Evolutionary conservation across 1,140 invertebrate genomes (phyloP), one percentile per base, ranked within the genome.

Genomic region (Ceratosolen fusciceps): DNA sequence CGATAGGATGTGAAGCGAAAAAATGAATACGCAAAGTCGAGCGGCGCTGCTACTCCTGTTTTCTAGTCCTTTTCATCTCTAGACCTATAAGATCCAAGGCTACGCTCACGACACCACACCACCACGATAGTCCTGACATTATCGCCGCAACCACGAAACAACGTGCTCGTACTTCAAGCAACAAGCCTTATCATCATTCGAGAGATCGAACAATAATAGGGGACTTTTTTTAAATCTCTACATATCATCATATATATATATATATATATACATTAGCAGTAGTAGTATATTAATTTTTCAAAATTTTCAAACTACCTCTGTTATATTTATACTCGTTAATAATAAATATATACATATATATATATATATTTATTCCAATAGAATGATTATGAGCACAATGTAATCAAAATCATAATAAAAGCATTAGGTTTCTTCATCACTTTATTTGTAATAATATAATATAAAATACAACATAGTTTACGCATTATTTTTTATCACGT

Each of bases 401-500:
- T n/a, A n/a, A n/a, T n/a, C n/a, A n/a, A n/a, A n/a, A n/a, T n/a
- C n/a, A n/a, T n/a, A n/a, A n/a, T n/a, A n/a, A n/a, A n/a, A n/a
- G n/a, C n/a, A n/a, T n/a, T n/a, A n/a, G n/a, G n/a, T n/a, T n/a
- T n/a, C n/a, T n/a, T n/a, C n/a, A n/a, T n/a, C n/a, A n/a, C 5
- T 43, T 43, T 43, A 12, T 12, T 43, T 43, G 12, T 43, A 43
- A 43, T 43, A 7, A 43, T 43, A 43, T 43, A 43, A 7, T 43
- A 43, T 43, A 43, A 43, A 10, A 8, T 62, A 26, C 9, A 62
- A 16, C 26, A 31, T 16, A 31, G 16, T 37, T 74, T 21, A 80
- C 2, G 58, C 37, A 71, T 77, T 77, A 75, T 54, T 83, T 83
- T 88, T 90, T 49, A 86, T 74, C 54, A 77, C 77, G 77, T 80